These are phyloP conservation scores for Ctenopoma kingsleyae DNA, from an alignment of 2,797 vertebrate species.

Conservation along the genomic window DNA sequence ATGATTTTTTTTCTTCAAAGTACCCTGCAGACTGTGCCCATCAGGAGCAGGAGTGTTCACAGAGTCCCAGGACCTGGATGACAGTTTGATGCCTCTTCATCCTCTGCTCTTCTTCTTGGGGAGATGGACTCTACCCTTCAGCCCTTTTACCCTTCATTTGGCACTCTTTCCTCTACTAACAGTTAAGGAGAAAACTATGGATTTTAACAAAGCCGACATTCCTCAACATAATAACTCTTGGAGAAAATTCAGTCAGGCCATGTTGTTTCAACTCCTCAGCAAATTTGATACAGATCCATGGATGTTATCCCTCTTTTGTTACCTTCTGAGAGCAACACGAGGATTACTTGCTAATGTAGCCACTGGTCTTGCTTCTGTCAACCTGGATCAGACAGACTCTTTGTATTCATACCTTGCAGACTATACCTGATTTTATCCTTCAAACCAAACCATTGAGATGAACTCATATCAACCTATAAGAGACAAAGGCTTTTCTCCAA, in stretches of 20 bases:
- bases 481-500: conserved; percentile 24
- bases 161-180: conserved; percentile 35
- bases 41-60: conserved; percentile 53
- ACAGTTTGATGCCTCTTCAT: conserved; percentile 29
- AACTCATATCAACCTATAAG: conserved; percentile 7
- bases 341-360: conserved; percentile 49
- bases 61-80: conserved; percentile 60
- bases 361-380: conserved; percentile 28
- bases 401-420: conserved; percentile 28
- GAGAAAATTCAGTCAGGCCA: conserved; percentile 66
- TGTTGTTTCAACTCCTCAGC: conserved; percentile 43
- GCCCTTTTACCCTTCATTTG: conserved; percentile 39
- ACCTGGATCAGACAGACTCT: conserved; percentile 27
- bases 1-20: conserved; percentile 58
- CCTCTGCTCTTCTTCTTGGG: conserved; percentile 17
- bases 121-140: conserved; percentile 45
- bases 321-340: conserved; percentile 20
- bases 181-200: conserved; percentile 57
- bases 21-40: conserved; percentile 14
- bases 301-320: conserved; percentile 40
- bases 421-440: conserved; percentile 10
- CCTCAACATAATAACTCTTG: conserved; percentile 54
- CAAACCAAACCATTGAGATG: conserved; percentile 14
- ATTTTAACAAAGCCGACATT: conserved; percentile 62
- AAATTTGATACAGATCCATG: conserved; percentile 57